These are phyloP conservation scores for Lontra canadensis DNA, from an alignment of 2,113 vertebrate species.

Conservation along the genomic window DNA sequence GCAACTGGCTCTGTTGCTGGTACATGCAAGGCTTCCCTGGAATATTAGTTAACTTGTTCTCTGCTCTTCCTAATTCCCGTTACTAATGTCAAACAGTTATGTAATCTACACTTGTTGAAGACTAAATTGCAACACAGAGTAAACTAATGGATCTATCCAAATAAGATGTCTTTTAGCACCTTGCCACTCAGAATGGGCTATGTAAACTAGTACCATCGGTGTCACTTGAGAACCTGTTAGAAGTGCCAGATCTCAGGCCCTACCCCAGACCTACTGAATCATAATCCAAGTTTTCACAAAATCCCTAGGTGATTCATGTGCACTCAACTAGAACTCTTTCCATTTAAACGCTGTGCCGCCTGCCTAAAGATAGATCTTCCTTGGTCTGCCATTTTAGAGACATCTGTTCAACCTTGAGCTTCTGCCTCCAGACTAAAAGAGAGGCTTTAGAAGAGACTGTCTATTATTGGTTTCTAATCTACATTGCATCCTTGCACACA, in stretches of 20 bases:
- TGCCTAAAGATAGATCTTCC: background rate
- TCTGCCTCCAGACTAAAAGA: background rate
- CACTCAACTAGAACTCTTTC: background rate
- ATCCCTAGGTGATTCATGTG: background rate
- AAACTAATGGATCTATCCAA: background rate
- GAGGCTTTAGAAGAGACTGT: background rate
- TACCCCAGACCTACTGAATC: background rate
- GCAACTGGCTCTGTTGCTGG: background rate
- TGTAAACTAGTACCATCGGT: background rate
- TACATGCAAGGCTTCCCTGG: background rate
- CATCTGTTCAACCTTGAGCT: background rate
- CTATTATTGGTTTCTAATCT: background rate
- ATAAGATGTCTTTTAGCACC: background rate
- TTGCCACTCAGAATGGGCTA: background rate
- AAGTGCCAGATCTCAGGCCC: background rate
- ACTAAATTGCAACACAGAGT: background rate
- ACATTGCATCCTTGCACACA: background rate
- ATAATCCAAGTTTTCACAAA: background rate
- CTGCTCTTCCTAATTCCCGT: background rate
- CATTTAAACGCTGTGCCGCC: background rate
- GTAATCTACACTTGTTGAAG: background rate
- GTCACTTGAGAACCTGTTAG: background rate
- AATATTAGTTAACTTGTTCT: background rate
- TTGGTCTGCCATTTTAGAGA: background rate
- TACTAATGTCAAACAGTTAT: background rate